phyloP scores from a whole-genome alignment of 2,113 vertebrate genomes.

The Mohoua ochrocephala region DNA sequence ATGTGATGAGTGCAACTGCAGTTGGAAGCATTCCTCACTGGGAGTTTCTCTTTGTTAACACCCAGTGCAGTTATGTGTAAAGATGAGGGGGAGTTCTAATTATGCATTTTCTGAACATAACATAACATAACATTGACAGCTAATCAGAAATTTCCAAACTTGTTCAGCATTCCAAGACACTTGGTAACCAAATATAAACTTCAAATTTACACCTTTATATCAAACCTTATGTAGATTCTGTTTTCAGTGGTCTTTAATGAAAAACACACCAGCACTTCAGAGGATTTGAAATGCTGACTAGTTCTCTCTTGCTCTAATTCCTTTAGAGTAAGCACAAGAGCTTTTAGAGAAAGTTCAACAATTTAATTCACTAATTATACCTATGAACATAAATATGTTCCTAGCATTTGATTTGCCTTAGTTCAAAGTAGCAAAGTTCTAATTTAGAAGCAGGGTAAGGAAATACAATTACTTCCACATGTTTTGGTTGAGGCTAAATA shows the following conservation, averaged over 20 bases:
- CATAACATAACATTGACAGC: neutral
- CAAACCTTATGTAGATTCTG: neutral
- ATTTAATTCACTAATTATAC: neutral
- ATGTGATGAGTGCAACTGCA: neutral
- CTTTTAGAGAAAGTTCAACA: neutral
- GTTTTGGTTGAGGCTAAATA: neutral
- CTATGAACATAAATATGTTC: neutral
- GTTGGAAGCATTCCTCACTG: neutral
- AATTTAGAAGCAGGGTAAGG: neutral
- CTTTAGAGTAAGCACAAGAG: neutral
- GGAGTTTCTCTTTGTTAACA: neutral
- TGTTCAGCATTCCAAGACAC: neutral
- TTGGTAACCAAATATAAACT: neutral
- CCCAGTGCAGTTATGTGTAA: neutral
- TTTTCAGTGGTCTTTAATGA: neutral
- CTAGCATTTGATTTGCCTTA: neutral
- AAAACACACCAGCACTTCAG: neutral
- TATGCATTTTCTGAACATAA: neutral
- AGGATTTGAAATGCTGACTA: neutral
- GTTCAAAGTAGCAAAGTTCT: neutral
- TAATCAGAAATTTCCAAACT: neutral
- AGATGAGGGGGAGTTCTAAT: neutral
- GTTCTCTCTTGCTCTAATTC: neutral
- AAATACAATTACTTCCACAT: neutral
- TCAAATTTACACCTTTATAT: neutral